Evolutionary conservation across 2,113 vertebrate species (phyloP).

Genomic region (Dasyprocta punctata): DNA sequence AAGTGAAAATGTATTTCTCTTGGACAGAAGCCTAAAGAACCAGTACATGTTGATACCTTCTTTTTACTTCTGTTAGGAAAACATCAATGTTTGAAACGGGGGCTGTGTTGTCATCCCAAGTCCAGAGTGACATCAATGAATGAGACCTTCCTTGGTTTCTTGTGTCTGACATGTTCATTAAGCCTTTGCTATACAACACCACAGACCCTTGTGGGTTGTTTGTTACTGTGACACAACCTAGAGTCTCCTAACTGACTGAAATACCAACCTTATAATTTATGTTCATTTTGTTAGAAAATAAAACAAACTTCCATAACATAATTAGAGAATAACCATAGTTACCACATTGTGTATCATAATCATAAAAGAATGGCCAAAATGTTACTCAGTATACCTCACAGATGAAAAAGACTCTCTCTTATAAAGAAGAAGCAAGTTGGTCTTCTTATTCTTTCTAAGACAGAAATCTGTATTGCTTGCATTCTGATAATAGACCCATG

Average conservation of each 20-base stretch:
- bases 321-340: not conserved
- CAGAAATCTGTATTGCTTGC: not conserved
- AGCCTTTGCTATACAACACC: not conserved
- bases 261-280: not conserved
- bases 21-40: not conserved
- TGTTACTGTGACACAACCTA: not conserved
- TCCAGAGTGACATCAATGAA: not conserved
- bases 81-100: not conserved
- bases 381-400: not conserved
- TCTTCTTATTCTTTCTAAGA: conserved; percentile 32
- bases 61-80: not conserved
- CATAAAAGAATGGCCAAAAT: not conserved
- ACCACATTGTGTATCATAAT: not conserved
- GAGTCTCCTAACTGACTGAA: not conserved
- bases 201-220: not conserved
- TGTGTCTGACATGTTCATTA: not conserved
- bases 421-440: not conserved
- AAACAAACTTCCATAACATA: not conserved
- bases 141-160: not conserved
- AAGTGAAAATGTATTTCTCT: not conserved
- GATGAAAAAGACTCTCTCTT: not conserved
- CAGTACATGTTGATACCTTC: not conserved
- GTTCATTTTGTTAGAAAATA: not conserved
- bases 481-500: not conserved
- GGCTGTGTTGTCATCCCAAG: not conserved